Conservation (phyloP, 2,888 invertebrate species). For the Leptinotarsa rubiginosa region DNA sequence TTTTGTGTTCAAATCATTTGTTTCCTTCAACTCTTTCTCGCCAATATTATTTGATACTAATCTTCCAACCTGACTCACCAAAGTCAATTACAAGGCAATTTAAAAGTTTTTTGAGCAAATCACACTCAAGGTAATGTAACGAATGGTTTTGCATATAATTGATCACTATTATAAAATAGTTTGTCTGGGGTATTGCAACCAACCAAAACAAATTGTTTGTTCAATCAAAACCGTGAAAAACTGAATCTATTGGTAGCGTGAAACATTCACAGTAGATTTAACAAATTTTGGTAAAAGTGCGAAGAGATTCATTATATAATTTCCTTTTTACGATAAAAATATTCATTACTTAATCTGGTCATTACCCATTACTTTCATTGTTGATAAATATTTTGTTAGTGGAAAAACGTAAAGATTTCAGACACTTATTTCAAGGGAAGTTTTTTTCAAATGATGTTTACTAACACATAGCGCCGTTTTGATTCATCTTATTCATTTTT, state of each 20-base stretch:
- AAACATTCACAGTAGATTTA: conserved; percentile 20
- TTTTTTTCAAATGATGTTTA: no score
- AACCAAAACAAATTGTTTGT: conserved; percentile 26
- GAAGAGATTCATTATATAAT: conserved; percentile 13
- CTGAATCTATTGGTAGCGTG: background rate
- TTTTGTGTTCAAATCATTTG: background rate
- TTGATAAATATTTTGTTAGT: background rate
- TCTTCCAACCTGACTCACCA: background rate
- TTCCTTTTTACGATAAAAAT: background rate
- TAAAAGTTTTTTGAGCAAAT: conserved; percentile 17
- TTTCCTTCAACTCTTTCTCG: background rate
- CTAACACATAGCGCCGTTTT: no score
- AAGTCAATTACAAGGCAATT: conserved; percentile 18
- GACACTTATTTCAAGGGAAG: no score
- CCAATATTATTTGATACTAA: background rate
- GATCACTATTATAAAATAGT: conserved; percentile 19
- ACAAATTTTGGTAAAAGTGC: conserved; percentile 22
- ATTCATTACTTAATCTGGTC: background rate
- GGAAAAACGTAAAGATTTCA: background rate
- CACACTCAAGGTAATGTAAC: conserved; percentile 25
- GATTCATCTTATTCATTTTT: no score
- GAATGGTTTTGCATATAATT: conserved; percentile 26
- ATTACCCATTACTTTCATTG: background rate
- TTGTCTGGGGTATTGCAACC: conserved; percentile 8
- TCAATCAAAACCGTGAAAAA: conserved; percentile 25